Conservation (phyloP, 2,888 invertebrate genomes). For the Galerucella calmariensis region DNA sequence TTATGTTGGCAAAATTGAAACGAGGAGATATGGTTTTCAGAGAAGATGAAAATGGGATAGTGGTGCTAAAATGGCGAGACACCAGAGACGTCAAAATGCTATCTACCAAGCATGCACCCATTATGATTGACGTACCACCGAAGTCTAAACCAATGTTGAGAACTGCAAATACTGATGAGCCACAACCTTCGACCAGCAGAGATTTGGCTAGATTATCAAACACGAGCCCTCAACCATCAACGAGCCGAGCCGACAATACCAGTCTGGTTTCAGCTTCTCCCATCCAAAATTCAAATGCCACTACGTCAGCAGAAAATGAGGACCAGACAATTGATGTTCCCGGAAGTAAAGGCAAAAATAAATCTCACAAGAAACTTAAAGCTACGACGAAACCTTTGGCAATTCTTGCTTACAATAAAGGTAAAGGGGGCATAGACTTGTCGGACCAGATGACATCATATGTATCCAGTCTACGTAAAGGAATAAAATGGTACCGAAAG, state of each 20-base stretch:
- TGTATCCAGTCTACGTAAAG: constrained; percentile 51
- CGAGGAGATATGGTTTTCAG: constrained; percentile 50
- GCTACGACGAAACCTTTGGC: not conserved
- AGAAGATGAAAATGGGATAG: constrained; percentile 55
- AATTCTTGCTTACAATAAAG: constrained; percentile 43
- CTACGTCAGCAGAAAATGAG: too few relatives aligned
- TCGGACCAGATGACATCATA: constrained; percentile 55
- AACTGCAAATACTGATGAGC: too few relatives aligned
- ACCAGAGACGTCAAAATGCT: constrained; percentile 54
- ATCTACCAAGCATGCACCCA: constrained; percentile 55
- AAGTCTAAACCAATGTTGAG: too few relatives aligned
- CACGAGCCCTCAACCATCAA: too few relatives aligned
- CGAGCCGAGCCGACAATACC: too few relatives aligned
- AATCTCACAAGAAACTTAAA: too few relatives aligned
- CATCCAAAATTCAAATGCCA: too few relatives aligned
- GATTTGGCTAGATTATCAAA: too few relatives aligned
- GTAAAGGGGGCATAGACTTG: constrained; percentile 54
- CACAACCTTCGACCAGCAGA: too few relatives aligned
- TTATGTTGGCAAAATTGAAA: constrained; percentile 28
- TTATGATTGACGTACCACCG: constrained; percentile 40
- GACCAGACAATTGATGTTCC: too few relatives aligned
- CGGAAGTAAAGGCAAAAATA: too few relatives aligned
- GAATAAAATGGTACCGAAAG: constrained; percentile 48
- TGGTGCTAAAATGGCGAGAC: constrained; percentile 55
- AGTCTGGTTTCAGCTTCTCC: too few relatives aligned